phyloP scores from a whole-genome alignment of 2,113 vertebrate species.

The Mellivora capensis region DNA sequence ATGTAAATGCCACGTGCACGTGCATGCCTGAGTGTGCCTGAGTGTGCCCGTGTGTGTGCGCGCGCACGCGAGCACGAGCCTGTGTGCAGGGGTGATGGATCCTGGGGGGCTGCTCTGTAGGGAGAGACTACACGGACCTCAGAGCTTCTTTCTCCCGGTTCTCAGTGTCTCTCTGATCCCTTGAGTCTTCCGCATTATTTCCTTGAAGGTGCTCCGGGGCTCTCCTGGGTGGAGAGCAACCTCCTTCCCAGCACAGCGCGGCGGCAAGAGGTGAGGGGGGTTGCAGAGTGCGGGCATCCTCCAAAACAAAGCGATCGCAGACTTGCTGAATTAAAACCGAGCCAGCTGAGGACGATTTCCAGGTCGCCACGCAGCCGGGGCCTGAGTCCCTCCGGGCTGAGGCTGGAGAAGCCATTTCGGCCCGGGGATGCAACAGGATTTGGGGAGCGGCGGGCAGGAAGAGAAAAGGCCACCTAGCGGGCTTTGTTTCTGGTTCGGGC shows the following conservation, averaged over 20 bases:
- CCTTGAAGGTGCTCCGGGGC: not conserved
- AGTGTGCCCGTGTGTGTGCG: not conserved
- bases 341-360: not conserved
- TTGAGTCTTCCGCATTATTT: rapidly evolving
- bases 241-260: not conserved
- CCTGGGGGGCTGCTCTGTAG: not conserved
- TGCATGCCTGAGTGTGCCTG: not conserved
- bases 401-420: not conserved
- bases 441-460: rapidly evolving
- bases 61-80: not conserved
- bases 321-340: not conserved
- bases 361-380: not conserved
- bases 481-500: not conserved
- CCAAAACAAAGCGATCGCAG: not conserved
- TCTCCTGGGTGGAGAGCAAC: rapidly evolving
- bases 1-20: not conserved
- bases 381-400: not conserved
- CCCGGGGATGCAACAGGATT: not conserved
- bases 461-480: not conserved
- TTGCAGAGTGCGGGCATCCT: rapidly evolving
- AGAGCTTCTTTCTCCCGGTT: rapidly evolving
- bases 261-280: not conserved
- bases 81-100: not conserved
- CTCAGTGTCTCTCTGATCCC: not conserved
- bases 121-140: not conserved